Evolutionary conservation across 2,113 vertebrate species (phyloP).

Genomic region (Sander vitreus): DNA sequence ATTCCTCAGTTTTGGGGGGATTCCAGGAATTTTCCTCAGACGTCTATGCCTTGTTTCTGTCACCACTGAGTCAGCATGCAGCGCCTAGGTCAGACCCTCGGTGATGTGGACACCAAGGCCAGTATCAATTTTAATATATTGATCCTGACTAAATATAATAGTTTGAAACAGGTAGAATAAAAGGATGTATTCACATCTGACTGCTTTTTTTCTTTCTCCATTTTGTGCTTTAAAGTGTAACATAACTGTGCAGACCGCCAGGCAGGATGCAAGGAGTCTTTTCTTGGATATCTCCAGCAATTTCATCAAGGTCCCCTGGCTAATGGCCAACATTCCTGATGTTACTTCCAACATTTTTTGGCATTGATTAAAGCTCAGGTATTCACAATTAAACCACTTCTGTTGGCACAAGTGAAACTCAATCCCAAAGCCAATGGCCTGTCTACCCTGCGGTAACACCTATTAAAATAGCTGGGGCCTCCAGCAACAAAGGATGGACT

Average conservation of each 20-base stretch:
- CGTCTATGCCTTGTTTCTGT: no score
- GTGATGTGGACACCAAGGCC: no score
- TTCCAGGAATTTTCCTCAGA: no score
- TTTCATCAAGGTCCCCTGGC: conserved; percentile 73
- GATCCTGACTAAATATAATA: not conserved
- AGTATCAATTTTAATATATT: not conserved
- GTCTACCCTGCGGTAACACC: conserved; percentile 66
- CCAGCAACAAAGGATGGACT: conserved; percentile 45
- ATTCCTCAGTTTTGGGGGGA: no score
- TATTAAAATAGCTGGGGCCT: conserved; percentile 66
- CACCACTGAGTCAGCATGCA: no score
- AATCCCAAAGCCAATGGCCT: conserved; percentile 65
- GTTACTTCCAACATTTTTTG: conserved; percentile 70
- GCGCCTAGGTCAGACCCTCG: no score
- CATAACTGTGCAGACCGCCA: conserved; percentile 7
- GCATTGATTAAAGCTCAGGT: conserved; percentile 80
- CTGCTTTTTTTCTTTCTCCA: not conserved
- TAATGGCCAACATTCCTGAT: conserved; percentile 68
- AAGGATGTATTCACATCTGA: conserved; percentile 16
- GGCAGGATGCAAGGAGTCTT: conserved; percentile 29
- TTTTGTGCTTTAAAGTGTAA: conserved; percentile 28
- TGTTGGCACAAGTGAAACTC: conserved; percentile 78
- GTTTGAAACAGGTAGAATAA: conserved; percentile 2
- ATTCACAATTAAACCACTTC: conserved; percentile 77
- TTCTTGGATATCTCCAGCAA: conserved; percentile 54